phyloP scores from a whole-genome alignment of 1,140 invertebrate genomes.

The Sycophaga agraensis region DNA sequence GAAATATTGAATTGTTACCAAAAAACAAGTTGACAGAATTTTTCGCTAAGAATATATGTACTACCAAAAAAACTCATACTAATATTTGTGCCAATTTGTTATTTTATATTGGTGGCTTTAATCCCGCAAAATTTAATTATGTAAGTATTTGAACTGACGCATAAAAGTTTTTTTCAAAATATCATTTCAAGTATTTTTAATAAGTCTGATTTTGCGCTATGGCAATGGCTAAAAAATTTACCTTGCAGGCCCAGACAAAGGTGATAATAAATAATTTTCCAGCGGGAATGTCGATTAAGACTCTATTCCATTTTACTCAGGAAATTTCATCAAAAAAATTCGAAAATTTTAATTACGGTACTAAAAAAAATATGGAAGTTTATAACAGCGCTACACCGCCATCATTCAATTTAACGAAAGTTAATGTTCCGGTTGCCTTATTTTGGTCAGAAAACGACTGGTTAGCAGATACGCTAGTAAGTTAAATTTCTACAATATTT shows the following conservation, averaged over 20 bases:
- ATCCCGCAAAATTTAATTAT: constrained; percentile 67
- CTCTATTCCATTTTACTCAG: constrained; percentile 71
- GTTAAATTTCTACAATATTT: no score
- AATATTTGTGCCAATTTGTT: constrained; percentile 62
- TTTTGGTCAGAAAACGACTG: constrained; percentile 73
- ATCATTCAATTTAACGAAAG: constrained; percentile 64
- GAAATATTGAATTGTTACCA: no score
- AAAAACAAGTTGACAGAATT: no score
- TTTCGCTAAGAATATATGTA: constrained; percentile 63
- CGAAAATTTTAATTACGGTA: constrained; percentile 69
- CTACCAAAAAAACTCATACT: no score
- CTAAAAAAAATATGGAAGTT: constrained; percentile 55
- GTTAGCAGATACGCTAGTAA: constrained; percentile 61
- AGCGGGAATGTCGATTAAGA: constrained; percentile 77
- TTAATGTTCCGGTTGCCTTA: constrained; percentile 69
- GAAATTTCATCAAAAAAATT: constrained; percentile 65
- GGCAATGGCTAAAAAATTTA: no score
- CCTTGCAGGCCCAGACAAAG: no score
- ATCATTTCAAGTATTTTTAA: no score
- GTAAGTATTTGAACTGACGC: no score
- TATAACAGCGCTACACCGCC: constrained; percentile 67
- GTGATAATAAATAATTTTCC: no score
- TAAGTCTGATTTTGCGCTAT: no score
- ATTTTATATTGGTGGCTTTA: constrained; percentile 65
- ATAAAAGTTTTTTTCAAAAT: no score